Conservation (phyloP, 2,113 vertebrate species). For the Fukomys damarensis region DNA sequence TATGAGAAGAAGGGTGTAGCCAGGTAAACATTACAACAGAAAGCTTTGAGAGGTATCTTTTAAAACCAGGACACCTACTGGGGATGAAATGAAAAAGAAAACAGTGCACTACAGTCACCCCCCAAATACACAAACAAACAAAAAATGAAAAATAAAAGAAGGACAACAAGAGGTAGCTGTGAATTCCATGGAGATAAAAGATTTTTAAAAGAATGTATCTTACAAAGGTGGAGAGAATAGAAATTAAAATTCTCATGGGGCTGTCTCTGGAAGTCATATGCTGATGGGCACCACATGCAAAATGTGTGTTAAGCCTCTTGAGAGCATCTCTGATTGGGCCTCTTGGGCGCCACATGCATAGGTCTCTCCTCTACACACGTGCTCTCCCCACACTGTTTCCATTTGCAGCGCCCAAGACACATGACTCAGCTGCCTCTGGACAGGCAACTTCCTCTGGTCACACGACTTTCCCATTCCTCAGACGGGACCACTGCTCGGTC, state of each 20-base stretch:
- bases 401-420: neutral
- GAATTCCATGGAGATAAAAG: neutral
- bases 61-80: neutral
- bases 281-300: neutral
- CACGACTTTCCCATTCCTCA: neutral
- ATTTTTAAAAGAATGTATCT: neutral
- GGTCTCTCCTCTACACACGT: neutral
- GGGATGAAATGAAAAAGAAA: neutral
- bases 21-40: neutral
- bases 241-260: neutral
- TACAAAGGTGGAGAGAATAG: neutral
- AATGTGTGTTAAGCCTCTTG: neutral
- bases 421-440: neutral
- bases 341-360: neutral
- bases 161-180: neutral
- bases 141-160: neutral
- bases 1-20: neutral
- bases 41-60: constrained; percentile 3
- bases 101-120: neutral
- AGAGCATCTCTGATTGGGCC: neutral
- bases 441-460: neutral
- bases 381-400: neutral
- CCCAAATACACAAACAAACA: neutral
- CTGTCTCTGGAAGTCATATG: neutral
- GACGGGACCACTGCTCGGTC: neutral